phyloP scores from a whole-genome alignment of 2,797 vertebrate genomes.

The Malacoctenus gilli region DNA sequence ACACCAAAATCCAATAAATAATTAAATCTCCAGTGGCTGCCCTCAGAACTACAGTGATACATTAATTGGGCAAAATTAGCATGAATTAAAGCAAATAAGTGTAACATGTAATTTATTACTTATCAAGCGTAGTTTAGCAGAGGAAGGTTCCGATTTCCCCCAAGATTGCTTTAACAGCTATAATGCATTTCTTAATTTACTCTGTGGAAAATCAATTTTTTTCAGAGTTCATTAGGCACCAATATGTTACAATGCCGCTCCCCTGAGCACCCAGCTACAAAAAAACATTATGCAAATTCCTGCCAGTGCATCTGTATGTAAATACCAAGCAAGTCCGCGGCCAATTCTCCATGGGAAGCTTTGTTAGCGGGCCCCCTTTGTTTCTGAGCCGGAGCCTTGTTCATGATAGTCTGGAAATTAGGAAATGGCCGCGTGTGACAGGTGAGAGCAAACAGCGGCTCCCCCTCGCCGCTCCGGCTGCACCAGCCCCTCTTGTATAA shows the following conservation, averaged over 20 bases:
- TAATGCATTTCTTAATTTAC: conserved; percentile 99
- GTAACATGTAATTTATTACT: conserved; percentile 99
- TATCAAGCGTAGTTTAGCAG: conserved; percentile 97
- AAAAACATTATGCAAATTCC: conserved; percentile 98
- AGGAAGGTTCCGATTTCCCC: conserved; percentile 98
- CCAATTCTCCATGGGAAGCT: conserved; percentile 88
- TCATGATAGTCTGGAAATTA: conserved; percentile 74
- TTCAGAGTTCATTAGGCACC: conserved; percentile 99
- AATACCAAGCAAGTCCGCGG: conserved; percentile 93
- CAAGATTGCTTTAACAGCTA: conserved; percentile 99
- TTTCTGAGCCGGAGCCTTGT: conserved; percentile 74
- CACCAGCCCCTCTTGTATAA: conserved; percentile 26
- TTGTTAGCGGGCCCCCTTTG: conserved; percentile 83
- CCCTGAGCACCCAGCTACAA: conserved; percentile 92
- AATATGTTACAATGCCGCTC: conserved; percentile 99
- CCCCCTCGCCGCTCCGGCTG: conserved; percentile 3
- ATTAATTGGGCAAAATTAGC: conserved; percentile 99
- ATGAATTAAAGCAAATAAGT: conserved; percentile 99
- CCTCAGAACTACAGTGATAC: conserved; percentile 98
- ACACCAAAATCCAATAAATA: conserved; percentile 94
- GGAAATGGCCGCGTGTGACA: conserved; percentile 63
- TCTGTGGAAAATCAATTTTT: conserved; percentile 99
- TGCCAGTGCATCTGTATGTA: conserved; percentile 94
- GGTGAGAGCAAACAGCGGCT: conserved; percentile 52
- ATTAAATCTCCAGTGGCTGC: conserved; percentile 99